A percentile compares a stretch with the other conserved stretches of the same genome.
Conservation (phyloP, 2,113 vertebrate genomes). For the Syngnathus floridae region DNA sequence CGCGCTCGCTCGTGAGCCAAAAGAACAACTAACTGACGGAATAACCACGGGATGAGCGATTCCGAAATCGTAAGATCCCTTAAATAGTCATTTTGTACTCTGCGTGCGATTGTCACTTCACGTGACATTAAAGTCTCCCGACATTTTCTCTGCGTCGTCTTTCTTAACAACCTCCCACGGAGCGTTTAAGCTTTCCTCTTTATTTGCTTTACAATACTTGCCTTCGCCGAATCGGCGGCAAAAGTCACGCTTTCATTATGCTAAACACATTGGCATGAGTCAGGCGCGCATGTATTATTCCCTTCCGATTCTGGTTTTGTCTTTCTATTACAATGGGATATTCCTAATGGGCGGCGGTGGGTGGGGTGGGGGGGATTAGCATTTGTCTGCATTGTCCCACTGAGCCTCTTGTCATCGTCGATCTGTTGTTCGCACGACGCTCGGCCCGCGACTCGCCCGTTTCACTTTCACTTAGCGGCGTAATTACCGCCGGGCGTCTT, state of each 20-base stretch:
- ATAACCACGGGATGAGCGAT: no score
- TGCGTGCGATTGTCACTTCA: background rate
- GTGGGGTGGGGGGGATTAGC: slow-evolving; percentile 29
- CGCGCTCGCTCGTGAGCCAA: no score
- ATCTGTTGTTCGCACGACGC: slow-evolving; percentile 52
- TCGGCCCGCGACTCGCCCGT: slow-evolving; percentile 54
- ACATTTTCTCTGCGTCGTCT: slow-evolving; percentile 7
- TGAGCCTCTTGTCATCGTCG: slow-evolving; percentile 48
- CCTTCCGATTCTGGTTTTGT: slow-evolving; percentile 43
- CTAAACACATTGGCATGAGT: slow-evolving; percentile 52
- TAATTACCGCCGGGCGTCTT: slow-evolving; percentile 64
- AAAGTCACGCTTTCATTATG: slow-evolving; percentile 26
- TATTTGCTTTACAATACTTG: slow-evolving; percentile 11
- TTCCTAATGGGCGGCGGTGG: slow-evolving; percentile 40
- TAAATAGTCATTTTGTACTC: background rate
- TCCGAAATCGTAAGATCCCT: no score
- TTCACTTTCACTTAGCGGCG: slow-evolving; percentile 65
- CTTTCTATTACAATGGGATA: slow-evolving; percentile 56
- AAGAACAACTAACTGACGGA: no score
- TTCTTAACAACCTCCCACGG: slow-evolving; percentile 11
- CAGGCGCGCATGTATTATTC: slow-evolving; percentile 10
- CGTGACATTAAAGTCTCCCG: background rate
- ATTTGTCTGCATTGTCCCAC: slow-evolving; percentile 51
- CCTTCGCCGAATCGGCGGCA: slow-evolving; percentile 3
- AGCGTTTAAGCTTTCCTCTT: slow-evolving; percentile 3